These are phyloP conservation scores for Siphlonurus alternatus DNA, from an alignment of 2,888 invertebrate species.

Conservation along the genomic window DNA sequence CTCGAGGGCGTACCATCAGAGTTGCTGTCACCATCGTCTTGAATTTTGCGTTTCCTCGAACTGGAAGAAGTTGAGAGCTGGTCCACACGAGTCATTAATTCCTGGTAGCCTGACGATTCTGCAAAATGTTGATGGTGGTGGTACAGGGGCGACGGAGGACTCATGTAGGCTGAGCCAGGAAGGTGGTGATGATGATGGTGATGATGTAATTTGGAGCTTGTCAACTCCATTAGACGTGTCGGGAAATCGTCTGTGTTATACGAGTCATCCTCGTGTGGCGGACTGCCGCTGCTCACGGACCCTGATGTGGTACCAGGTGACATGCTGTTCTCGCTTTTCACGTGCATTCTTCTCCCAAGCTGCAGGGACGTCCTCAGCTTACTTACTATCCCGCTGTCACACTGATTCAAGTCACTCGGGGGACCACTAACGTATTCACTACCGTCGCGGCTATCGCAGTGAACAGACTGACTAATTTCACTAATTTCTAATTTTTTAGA, in stretches of 20 bases:
- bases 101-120: not conserved
- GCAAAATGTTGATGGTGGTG: not conserved
- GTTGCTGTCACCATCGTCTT: not conserved
- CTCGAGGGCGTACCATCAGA: not conserved
- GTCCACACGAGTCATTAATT: not conserved
- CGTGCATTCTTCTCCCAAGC: not conserved
- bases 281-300: not conserved
- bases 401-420: too few species aligned
- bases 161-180: not conserved
- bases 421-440: too few species aligned
- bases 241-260: not conserved
- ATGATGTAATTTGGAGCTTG: not conserved
- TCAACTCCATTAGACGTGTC: not conserved
- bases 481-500: too few species aligned
- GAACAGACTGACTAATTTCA: too few species aligned
- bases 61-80: not conserved
- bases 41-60: not conserved
- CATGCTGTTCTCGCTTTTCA: not conserved
- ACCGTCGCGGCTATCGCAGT: too few species aligned
- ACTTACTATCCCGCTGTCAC: too few species aligned
- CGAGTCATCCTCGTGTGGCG: not conserved
- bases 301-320: not conserved
- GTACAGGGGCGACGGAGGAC: not conserved
- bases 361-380: too few species aligned
- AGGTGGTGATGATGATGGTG: not conserved